Evolutionary conservation across 2,888 invertebrate genomes (phyloP).

Genomic region (Phortica magna): DNA sequence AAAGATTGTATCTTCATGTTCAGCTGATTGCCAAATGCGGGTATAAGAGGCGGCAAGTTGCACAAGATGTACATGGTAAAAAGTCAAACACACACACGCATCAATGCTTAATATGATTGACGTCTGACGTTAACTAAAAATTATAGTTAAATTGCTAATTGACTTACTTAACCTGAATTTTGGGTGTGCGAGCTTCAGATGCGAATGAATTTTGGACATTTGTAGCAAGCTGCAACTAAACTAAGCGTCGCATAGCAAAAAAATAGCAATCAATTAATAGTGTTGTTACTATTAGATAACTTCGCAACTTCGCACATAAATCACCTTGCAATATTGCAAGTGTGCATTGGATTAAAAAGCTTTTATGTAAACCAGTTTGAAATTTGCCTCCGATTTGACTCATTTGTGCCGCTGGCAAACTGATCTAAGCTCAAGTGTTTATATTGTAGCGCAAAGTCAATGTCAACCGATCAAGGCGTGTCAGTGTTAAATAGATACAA

Average conservation of each 20-base stretch:
- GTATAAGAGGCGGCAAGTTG: slow-evolving; percentile 33
- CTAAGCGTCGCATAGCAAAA: neutral
- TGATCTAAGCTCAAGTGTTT: neutral
- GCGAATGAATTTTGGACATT: neutral
- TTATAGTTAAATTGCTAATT: slow-evolving; percentile 29
- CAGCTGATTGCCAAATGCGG: slow-evolving; percentile 35
- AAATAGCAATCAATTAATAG: slow-evolving; percentile 1
- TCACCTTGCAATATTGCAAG: slow-evolving; percentile 8
- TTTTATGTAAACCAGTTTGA: slow-evolving; percentile 5
- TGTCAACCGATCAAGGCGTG: slow-evolving; percentile 10
- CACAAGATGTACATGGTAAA: neutral
- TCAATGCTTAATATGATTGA: neutral
- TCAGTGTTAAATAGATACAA: neutral
- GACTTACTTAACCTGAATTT: slow-evolving; percentile 4
- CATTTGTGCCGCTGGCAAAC: neutral
- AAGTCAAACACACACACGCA: neutral
- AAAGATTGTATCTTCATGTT: neutral
- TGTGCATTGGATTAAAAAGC: neutral
- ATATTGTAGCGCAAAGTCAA: slow-evolving; percentile 13
- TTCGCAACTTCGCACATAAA: neutral
- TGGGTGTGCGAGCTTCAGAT: neutral
- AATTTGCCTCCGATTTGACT: slow-evolving; percentile 3
- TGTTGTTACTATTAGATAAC: slow-evolving; percentile 2
- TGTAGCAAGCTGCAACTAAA: neutral
- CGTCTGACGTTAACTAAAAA: slow-evolving; percentile 12